Evolutionary conservation across 2,888 invertebrate genomes (phyloP), one percentile per base, ranked within the genome.

Genomic region (Amphipyra berbera): DNA sequence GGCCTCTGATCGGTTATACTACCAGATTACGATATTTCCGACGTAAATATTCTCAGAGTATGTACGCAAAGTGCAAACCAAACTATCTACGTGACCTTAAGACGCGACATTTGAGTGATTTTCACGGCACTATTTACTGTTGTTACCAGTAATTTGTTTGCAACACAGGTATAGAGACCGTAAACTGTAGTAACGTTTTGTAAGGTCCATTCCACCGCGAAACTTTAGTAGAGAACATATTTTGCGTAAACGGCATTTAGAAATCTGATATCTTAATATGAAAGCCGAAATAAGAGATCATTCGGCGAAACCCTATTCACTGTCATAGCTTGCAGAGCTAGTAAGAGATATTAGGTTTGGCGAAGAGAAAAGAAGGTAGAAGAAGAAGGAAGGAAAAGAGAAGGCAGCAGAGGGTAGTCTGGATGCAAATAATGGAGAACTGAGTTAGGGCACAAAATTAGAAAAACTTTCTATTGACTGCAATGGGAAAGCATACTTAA

Each of bases 31-130:
- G 13, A 13, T 40, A 40, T 7, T 12, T 8, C 9, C 35, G 7
- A 2, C 21, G 38, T 27, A 33, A 61, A 44, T 68, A 61, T 47
- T 59, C 47, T 44, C 14, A 9, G 37, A 33, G 33, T 21, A 27
- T 13, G 33, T 21, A 27, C 14, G 41, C 50, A 69, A 69, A 68
- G 52, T 37, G 62, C 70, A 74, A 45, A 46, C 10, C 3, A 45
- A 68, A 68, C 45, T 45, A 61, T 50, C 53, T 30, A 44, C 27
- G 1, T 45, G 68, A 79, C 78, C 61, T 74, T 72, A 55, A 13
- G 44, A 1, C 40, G 62, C 65, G 78, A 70, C 70, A 77, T 79
- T 79, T 78, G 30, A 76, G 44, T 57, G 57, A 73, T 80, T 78
- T 79, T 78, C 75, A 62, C 63, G 57, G 59, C 56, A 70, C 45